Conservation (phyloP, 2,888 invertebrate species). For the Scrobipalpa atriplicella region DNA sequence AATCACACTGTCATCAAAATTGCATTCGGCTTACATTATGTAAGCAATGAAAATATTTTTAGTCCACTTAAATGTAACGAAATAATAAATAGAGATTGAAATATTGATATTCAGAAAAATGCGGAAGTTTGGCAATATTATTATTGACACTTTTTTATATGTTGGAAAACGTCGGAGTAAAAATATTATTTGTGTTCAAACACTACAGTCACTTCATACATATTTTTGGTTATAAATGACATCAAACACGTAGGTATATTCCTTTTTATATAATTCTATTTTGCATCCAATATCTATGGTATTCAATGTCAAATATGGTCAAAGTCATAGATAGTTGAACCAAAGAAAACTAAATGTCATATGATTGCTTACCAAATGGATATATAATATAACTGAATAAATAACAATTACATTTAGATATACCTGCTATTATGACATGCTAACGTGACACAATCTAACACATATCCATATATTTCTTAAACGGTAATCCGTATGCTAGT, state of each 20-base stretch:
- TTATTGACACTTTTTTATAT: constrained; percentile 1
- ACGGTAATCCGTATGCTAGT: constrained; percentile 1
- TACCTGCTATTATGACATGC: constrained; percentile 52
- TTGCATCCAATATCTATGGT: not conserved
- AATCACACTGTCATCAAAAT: constrained; percentile 4
- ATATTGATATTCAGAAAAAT: not conserved
- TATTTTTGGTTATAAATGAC: not conserved
- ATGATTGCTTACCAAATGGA: no score
- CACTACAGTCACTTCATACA: not conserved
- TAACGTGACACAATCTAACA: constrained; percentile 48
- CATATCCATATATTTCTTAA: constrained; percentile 30
- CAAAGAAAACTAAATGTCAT: no score
- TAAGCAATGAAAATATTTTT: not conserved
- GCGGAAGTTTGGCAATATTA: not conserved
- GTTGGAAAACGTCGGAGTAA: constrained; percentile 1
- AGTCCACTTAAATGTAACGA: not conserved
- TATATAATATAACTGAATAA: constrained; percentile 11
- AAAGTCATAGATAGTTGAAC: no score
- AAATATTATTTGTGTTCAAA: not conserved
- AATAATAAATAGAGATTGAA: not conserved
- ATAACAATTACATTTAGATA: not conserved
- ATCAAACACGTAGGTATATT: not conserved
- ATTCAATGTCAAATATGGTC: not conserved
- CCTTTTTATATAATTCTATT: not conserved
- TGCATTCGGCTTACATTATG: not conserved